Evolutionary conservation across 2,113 vertebrate genomes (phyloP).

Genomic region (Cervus canadensis): DNA sequence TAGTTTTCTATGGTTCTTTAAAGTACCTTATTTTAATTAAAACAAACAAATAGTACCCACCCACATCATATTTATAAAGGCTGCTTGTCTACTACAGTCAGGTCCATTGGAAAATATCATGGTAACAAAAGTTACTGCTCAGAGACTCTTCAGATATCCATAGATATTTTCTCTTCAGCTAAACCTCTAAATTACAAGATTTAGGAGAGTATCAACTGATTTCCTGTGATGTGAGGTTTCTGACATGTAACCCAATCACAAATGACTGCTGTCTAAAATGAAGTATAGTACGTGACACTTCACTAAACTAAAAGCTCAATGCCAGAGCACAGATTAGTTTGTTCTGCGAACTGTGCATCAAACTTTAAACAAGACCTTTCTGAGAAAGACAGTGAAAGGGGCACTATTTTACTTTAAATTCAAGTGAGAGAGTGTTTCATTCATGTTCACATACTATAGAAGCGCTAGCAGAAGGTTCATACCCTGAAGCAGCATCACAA

Average conservation of each 20-base stretch:
- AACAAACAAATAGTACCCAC: neutral
- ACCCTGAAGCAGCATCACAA: neutral
- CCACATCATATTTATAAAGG: neutral
- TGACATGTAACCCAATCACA: neutral
- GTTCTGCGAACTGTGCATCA: neutral
- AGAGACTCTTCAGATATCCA: neutral
- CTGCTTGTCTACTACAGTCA: neutral
- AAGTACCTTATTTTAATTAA: neutral
- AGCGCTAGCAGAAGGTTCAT: neutral
- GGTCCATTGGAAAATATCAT: neutral
- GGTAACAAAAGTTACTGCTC: neutral
- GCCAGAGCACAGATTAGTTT: neutral
- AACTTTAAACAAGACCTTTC: neutral
- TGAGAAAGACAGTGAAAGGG: neutral
- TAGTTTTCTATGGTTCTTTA: neutral
- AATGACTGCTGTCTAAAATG: neutral
- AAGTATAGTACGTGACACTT: neutral
- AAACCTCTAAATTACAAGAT: neutral
- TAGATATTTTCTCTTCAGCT: neutral
- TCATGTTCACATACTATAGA: neutral
- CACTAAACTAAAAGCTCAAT: neutral
- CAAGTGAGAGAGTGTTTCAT: neutral
- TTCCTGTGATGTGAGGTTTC: neutral
- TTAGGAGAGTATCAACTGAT: neutral
- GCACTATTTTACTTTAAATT: neutral